phyloP scores from a whole-genome alignment of 2,797 vertebrate genomes.

The Carduelis carduelis region DNA sequence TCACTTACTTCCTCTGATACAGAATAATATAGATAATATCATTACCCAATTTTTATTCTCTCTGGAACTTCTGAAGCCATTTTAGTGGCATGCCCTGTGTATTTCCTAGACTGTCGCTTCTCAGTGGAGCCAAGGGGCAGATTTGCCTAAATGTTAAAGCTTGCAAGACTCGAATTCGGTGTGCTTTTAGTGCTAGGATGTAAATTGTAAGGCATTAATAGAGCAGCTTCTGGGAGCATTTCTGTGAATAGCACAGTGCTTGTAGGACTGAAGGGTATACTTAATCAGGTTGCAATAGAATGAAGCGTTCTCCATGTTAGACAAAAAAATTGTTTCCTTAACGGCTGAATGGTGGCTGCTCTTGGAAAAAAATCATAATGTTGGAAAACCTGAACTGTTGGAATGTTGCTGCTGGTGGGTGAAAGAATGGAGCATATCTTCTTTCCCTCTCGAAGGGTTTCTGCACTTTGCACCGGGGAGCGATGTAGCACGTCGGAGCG shows the following conservation, averaged over 20 bases:
- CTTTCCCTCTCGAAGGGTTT: rapidly evolving
- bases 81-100: not conserved
- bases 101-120: not conserved
- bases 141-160: not conserved
- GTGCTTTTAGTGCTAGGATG: not conserved
- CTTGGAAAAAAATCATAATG: not conserved
- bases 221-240: not conserved
- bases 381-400: not conserved
- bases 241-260: not conserved
- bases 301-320: rapidly evolving
- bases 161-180: rapidly evolving
- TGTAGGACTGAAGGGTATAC: not conserved
- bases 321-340: not conserved
- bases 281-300: not conserved
- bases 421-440: rapidly evolving
- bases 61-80: not conserved
- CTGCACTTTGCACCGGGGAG: rapidly evolving
- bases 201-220: not conserved
- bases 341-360: not conserved
- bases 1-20: not conserved
- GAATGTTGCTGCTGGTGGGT: not conserved
- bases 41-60: rapidly evolving
- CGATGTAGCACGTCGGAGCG: rapidly evolving
- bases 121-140: not conserved
- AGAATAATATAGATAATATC: not conserved